Conservation (phyloP, 2,113 vertebrate genomes). For the Sarotherodon lohbergeri region DNA sequence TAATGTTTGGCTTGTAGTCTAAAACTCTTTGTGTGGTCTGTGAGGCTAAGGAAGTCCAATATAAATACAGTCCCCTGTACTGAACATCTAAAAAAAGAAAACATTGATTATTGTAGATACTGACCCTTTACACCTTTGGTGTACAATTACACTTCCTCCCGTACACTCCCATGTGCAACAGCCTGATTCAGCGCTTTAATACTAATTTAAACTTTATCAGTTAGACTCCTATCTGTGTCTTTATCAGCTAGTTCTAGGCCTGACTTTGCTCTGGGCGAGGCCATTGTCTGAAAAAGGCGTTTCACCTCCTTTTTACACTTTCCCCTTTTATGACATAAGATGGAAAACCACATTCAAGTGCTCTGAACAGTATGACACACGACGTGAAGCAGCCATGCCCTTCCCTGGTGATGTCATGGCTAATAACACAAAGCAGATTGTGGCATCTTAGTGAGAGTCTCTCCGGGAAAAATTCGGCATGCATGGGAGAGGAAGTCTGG, state of each 20-base stretch:
- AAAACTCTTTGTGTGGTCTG: not conserved
- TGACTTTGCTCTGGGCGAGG: not conserved
- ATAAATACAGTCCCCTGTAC: not conserved
- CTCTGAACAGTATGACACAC: not conserved
- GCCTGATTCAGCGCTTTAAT: not conserved
- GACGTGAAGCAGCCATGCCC: not conserved
- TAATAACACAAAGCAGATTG: not conserved
- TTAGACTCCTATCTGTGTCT: not conserved
- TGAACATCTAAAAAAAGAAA: not conserved
- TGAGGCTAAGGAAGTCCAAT: not conserved
- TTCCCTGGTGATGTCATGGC: constrained; percentile 41
- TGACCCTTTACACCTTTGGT: not conserved
- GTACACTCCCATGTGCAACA: not conserved
- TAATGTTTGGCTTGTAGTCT: not conserved
- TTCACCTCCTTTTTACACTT: not conserved
- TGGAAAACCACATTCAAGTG: not conserved
- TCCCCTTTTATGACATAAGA: not conserved
- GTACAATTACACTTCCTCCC: not conserved
- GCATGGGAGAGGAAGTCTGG: not conserved
- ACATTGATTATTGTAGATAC: not conserved
- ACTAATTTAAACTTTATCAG: not conserved
- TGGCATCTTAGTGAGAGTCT: not conserved
- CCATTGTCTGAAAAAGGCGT: not conserved
- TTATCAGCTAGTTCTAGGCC: not conserved
- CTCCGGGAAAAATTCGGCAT: not conserved